Evolutionary conservation across 2,888 invertebrate genomes (phyloP), one percentile per base, ranked within the genome.

Genomic region (Steromphala cineraria): DNA sequence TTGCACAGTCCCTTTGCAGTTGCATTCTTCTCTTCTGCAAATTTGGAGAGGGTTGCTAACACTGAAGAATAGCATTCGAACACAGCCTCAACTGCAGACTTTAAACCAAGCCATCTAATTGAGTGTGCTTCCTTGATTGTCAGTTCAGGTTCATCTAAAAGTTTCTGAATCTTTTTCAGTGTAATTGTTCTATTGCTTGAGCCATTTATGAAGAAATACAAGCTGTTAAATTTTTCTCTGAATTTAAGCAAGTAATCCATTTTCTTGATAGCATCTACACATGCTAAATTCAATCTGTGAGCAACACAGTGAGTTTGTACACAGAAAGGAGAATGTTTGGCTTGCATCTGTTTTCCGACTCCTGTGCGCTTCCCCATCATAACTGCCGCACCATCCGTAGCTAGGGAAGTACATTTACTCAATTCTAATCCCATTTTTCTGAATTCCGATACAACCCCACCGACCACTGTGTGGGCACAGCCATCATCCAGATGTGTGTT

Each of bases 211-310:
- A 83, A 85, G 10, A 46, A 13, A 46, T 84, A 86, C 19, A 87
- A 55, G 7, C 79, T 17, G 52, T 75, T 76, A 55, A 86, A 86
- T 24, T 81, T 84, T 2, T 82, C 81, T 77, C 82, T 83, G 40
- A 84, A 83, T 76, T 83, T 86, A 7, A 28, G 21, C 53, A 84
- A 2, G 13, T 21, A 53, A 2, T 82, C 79, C 53, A 56, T 55
- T 31, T 85, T 82, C 76, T 87, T 84, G 1, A 84, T 84, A 0
- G 83, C 62, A 75, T 85, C 85, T 24, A 55, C 81, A 24, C 74
- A 71, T 10, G 85, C 86, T 7, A 86, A 75, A 31, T 82, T 85
- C 0, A 85, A 55, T 40, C 4, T 46, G 46, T 46, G 46, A 1
- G 46, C 46, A 10, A 46, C 85, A 67, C 62, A 62, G 62, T 62